Percentiles rank a stretch among this genome's conserved stretches.
Conservation (phyloP, 2,113 vertebrate genomes). For the Mirounga angustirostris region DNA sequence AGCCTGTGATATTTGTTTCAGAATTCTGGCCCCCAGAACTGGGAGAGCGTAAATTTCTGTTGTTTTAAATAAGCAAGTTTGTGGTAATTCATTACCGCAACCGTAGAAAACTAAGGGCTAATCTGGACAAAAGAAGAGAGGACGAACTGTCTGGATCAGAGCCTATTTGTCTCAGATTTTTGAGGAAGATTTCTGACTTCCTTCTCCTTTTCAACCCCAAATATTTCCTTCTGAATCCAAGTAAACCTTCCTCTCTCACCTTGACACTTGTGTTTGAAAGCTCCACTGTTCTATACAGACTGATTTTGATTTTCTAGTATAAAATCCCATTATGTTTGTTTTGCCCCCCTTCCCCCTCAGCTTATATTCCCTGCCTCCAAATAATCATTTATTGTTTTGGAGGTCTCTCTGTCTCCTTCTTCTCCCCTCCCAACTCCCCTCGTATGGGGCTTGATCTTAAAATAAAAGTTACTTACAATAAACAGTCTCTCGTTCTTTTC, state of each 20-base stretch:
- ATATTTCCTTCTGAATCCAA: slow-evolving; percentile 21
- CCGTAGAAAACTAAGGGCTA: background rate
- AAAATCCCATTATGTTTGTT: slow-evolving; percentile 31
- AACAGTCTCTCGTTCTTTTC: background rate
- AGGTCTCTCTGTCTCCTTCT: background rate
- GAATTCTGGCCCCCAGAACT: background rate
- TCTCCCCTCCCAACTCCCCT: background rate
- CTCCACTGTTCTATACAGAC: background rate
- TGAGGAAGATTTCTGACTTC: background rate
- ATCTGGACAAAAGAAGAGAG: background rate
- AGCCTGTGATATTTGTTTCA: background rate
- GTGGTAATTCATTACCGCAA: background rate
- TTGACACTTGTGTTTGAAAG: background rate
- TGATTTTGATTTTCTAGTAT: background rate
- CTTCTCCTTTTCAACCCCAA: slow-evolving; percentile 39
- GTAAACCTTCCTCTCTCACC: slow-evolving; percentile 11
- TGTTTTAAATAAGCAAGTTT: background rate
- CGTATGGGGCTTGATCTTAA: slow-evolving; percentile 18
- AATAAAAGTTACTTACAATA: background rate
- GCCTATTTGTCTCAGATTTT: background rate
- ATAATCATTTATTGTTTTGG: background rate
- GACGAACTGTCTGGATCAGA: background rate
- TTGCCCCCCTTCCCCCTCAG: background rate
- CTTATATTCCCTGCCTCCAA: background rate
- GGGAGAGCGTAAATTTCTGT: background rate